These are phyloP conservation scores for Drosophila willistoni DNA, from an alignment of 1,140 invertebrate genomes.

Conservation along the genomic window DNA sequence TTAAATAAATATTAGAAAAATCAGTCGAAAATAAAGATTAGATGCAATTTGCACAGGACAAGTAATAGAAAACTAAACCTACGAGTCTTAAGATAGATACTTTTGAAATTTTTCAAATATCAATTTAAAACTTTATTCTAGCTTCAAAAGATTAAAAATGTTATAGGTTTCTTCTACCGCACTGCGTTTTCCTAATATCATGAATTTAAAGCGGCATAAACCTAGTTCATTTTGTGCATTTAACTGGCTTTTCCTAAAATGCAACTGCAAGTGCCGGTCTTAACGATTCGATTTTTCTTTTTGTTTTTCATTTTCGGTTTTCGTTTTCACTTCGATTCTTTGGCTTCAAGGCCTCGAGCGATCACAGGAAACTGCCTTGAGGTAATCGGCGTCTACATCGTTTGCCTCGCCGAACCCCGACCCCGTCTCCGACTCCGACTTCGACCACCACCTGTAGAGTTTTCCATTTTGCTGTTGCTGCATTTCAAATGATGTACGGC, in stretches of 20 bases:
- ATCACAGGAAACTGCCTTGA: conserved; percentile 56
- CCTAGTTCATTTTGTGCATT: conserved; percentile 23
- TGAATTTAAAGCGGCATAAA: conserved; percentile 3
- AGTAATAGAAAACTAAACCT: no score
- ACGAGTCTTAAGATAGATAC: no score
- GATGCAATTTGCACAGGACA: no score
- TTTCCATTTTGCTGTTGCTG: conserved; percentile 57
- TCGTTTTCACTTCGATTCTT: background rate
- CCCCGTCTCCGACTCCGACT: conserved; percentile 14
- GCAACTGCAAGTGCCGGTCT: conserved; percentile 30
- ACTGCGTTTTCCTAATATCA: background rate
- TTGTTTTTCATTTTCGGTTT: conserved; percentile 33
- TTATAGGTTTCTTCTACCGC: no score
- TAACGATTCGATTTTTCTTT: conserved; percentile 6
- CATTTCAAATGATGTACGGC: conserved; percentile 77
- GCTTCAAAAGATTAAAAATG: no score
- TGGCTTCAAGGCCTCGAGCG: conserved; percentile 15
- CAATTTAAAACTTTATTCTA: no score
- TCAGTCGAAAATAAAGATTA: no score
- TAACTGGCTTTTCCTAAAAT: background rate
- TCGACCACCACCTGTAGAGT: conserved; percentile 78
- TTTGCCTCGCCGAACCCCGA: background rate
- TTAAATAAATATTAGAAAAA: no score
- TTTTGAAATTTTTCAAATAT: no score
- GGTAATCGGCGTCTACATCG: conserved; percentile 23